These are phyloP conservation scores for Drosophila cyrtoloma DNA, from an alignment of 2,888 invertebrate species.

Conservation along the genomic window DNA sequence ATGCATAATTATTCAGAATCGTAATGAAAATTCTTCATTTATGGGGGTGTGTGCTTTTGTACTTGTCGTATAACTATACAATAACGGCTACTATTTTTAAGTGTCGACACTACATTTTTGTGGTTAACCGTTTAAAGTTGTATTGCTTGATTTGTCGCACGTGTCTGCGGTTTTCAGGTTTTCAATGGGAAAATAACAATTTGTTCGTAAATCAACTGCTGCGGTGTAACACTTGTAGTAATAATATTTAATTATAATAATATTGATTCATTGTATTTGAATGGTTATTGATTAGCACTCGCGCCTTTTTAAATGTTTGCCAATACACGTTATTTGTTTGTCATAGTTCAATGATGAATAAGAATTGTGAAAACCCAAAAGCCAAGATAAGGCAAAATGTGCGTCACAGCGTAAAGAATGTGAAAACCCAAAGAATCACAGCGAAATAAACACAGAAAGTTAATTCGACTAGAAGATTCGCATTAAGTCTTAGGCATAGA, in stretches of 20 bases:
- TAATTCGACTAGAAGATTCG: neutral
- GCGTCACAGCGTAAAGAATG: conserved; percentile 19
- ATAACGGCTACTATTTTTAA: neutral
- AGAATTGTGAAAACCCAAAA: conserved; percentile 36
- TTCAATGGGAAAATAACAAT: neutral
- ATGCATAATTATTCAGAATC: neutral
- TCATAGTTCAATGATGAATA: conserved; percentile 37
- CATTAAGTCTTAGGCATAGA: neutral
- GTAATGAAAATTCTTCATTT: neutral
- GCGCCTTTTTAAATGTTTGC: neutral
- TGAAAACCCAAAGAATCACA: too few relatives aligned
- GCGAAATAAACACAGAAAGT: neutral
- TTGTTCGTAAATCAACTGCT: neutral
- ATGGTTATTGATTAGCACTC: neutral
- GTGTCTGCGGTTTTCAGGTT: conserved; percentile 29
- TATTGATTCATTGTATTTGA: conserved; percentile 3
- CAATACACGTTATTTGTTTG: conserved; percentile 7
- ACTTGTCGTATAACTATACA: neutral
- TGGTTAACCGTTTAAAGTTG: neutral
- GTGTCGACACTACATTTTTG: neutral
- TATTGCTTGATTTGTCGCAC: conserved; percentile 14
- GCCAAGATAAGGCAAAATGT: conserved; percentile 7
- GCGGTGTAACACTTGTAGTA: neutral
- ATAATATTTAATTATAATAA: neutral
- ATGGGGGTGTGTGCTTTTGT: neutral